Conservation (phyloP, 2,797 vertebrate genomes). For the Lemur catta region DNA sequence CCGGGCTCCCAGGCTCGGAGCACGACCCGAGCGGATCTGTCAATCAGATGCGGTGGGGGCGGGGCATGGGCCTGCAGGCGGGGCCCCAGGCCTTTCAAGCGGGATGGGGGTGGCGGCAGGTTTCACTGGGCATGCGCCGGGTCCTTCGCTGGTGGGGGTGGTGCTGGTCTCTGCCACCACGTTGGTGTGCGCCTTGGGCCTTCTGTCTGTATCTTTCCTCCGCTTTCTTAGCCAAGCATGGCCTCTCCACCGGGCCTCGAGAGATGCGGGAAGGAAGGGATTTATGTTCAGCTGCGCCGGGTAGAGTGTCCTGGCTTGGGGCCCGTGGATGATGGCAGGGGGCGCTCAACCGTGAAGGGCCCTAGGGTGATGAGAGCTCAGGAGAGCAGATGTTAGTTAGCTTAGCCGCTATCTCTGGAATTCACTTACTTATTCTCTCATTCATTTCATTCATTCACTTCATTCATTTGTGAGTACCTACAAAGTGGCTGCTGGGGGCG, state of each 20-base stretch:
- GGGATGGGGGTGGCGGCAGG: rapidly evolving
- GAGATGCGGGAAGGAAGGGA: background rate
- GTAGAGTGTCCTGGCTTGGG: background rate
- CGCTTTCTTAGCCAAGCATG: background rate
- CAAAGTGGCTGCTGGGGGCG: background rate
- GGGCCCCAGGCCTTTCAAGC: rapidly evolving
- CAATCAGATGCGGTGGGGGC: constrained; percentile 33
- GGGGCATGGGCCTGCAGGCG: background rate
- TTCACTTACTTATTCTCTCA: background rate
- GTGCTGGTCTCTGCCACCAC: rapidly evolving
- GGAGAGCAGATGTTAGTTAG: background rate
- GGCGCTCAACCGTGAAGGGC: background rate
- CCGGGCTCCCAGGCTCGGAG: background rate
- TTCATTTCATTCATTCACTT: background rate
- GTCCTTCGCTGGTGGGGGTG: no score
- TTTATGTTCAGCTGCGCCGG: background rate
- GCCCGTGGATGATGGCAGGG: background rate
- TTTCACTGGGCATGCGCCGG: background rate
- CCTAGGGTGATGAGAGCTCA: background rate
- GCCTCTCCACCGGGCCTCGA: background rate
- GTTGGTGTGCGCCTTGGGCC: rapidly evolving
- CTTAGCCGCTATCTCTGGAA: background rate
- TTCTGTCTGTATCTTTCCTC: background rate
- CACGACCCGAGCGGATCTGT: background rate
- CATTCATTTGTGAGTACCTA: background rate